Percentiles rank a stretch among this genome's conserved stretches.
phyloP scores from a whole-genome alignment of 1,140 invertebrate species.

The Aphelenchoides besseyi region DNA sequence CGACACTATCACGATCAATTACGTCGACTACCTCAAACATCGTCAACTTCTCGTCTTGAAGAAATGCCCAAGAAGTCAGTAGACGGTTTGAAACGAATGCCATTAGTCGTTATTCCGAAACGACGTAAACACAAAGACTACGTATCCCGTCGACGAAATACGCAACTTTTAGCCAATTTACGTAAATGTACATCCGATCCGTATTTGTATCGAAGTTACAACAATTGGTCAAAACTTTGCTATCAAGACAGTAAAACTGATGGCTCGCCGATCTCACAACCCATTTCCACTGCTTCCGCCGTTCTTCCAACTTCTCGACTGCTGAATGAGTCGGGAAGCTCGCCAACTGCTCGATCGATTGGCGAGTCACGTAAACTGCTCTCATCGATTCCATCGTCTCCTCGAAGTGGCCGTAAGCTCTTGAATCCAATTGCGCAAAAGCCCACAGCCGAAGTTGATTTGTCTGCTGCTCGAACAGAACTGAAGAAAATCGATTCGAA shows the following conservation, averaged over 20 bases:
- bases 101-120: conserved; percentile 46
- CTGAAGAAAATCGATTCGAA: background rate
- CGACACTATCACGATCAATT: conserved; percentile 1
- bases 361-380: background rate
- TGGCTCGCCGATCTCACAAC: background rate
- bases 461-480: background rate
- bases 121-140: conserved; percentile 52
- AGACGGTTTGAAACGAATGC: conserved; percentile 35
- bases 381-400: background rate
- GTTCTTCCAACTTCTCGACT: background rate
- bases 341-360: background rate
- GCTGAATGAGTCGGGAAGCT: background rate
- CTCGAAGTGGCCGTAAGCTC: conserved; percentile 9
- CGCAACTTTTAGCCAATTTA: conserved; percentile 22
- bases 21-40: background rate
- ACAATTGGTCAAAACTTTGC: conserved; percentile 32
- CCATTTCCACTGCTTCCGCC: background rate
- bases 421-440: background rate
- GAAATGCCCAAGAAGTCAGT: conserved; percentile 15
- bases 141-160: conserved; percentile 43
- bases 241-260: background rate
- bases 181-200: conserved; percentile 45
- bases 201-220: conserved; percentile 42
- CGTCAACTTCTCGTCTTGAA: background rate
- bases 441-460: background rate